Percentiles rank a stretch among this genome's conserved stretches.
Conservation (phyloP, 1,140 invertebrate species). For the Glossosoma conforme region DNA sequence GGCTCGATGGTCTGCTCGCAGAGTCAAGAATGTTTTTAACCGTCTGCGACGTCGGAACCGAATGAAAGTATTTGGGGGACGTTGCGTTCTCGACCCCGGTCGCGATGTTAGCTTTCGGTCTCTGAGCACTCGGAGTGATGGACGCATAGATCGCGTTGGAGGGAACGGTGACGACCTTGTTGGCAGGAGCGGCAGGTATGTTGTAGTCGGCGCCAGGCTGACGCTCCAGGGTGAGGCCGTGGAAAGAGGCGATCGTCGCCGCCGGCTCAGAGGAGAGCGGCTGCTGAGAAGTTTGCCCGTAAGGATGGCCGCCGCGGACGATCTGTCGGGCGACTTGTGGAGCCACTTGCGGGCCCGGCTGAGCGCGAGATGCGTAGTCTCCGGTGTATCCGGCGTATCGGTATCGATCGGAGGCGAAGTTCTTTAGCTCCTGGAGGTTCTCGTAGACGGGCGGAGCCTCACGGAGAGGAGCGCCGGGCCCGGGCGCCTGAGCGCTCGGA, state of each 20-base stretch:
- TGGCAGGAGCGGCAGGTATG: constrained; percentile 40
- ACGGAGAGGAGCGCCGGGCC: constrained; percentile 46
- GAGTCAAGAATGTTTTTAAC: constrained; percentile 30
- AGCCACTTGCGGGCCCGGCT: constrained; percentile 13
- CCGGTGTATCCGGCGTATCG: constrained; percentile 7
- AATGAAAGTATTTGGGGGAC: constrained; percentile 46
- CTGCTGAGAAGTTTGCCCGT: constrained; percentile 40
- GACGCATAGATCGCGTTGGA: constrained; percentile 50
- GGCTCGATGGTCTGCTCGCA: constrained; percentile 34
- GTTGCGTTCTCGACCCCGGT: constrained; percentile 44
- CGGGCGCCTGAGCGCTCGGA: constrained; percentile 50
- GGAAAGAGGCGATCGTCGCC: too few species aligned
- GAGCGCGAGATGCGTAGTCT: neutral
- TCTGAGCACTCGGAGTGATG: constrained; percentile 49
- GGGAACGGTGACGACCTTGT: constrained; percentile 45
- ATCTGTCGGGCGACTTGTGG: constrained; percentile 33
- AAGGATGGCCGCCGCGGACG: constrained; percentile 34
- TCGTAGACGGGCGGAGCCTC: constrained; percentile 61
- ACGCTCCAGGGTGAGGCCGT: constrained; percentile 38
- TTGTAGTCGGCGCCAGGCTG: constrained; percentile 42
- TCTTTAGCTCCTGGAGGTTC: constrained; percentile 53
- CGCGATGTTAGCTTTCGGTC: constrained; percentile 48
- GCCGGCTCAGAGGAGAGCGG: too few species aligned
- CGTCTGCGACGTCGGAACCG: constrained; percentile 36
- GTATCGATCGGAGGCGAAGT: constrained; percentile 4